Conservation (phyloP, 2,888 invertebrate species). For the Drosophila austrosaltans region DNA sequence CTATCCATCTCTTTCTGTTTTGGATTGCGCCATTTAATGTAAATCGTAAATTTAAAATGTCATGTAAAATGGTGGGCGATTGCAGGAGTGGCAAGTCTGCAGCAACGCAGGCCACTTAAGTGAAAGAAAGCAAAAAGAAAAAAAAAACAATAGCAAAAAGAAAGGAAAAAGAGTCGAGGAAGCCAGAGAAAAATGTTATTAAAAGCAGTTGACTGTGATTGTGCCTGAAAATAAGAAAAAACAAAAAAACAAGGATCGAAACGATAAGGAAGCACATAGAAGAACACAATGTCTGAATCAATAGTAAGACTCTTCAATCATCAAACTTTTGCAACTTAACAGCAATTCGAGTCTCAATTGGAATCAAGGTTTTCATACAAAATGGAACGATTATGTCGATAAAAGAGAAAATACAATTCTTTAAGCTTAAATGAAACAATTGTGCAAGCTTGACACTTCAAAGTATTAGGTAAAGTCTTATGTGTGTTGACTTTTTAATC, state of each 20-base stretch:
- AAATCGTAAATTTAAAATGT: conserved; percentile 79
- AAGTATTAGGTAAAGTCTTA: too few species aligned
- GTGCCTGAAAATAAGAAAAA: conserved; percentile 16
- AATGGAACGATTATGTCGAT: neutral
- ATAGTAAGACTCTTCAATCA: conserved; percentile 43
- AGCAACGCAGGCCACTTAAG: conserved; percentile 40
- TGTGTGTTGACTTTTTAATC: too few species aligned
- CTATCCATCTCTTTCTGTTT: conserved; percentile 34
- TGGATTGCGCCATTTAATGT: conserved; percentile 74
- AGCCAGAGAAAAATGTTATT: conserved; percentile 72
- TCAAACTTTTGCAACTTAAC: conserved; percentile 21
- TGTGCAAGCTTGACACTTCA: too few species aligned
- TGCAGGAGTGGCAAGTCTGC: conserved; percentile 44
- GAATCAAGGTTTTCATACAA: neutral
- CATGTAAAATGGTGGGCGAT: conserved; percentile 66
- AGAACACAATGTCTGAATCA: conserved; percentile 16
- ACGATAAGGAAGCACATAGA: neutral
- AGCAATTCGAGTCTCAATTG: neutral
- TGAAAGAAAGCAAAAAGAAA: conserved; percentile 31
- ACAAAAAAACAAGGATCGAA: conserved; percentile 22
- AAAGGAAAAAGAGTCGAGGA: conserved; percentile 26
- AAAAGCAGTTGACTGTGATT: conserved; percentile 71
- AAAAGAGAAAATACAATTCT: neutral
- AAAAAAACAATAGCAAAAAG: conserved; percentile 29
- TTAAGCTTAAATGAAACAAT: too few species aligned